Conservation (phyloP, 2,888 invertebrate species). For the Panopea generosa region DNA sequence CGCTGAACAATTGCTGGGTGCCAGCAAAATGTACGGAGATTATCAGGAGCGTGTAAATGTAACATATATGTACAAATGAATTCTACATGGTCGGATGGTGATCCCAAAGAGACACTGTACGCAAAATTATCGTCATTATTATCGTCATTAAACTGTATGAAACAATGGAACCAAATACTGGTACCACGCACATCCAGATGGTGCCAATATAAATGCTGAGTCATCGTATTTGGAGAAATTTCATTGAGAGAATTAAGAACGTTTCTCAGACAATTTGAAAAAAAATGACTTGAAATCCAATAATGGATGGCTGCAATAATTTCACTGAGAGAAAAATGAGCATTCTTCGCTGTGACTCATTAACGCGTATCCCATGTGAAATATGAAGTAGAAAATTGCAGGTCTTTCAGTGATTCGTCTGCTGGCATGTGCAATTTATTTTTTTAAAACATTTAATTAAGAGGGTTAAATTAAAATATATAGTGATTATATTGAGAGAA, state of each 20-base stretch:
- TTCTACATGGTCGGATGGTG: no score
- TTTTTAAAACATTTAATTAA: conserved; percentile 13
- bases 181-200: no score
- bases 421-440: conserved; percentile 42
- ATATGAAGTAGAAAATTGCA: conserved; percentile 31
- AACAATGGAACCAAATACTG: no score
- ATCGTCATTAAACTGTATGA: no score
- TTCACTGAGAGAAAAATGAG: conserved; percentile 22
- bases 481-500: no score
- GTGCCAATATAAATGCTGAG: neutral
- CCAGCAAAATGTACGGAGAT: no score
- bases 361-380: conserved; percentile 15
- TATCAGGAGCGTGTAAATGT: no score
- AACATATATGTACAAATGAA: no score
- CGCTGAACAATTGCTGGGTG: no score
- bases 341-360: conserved; percentile 49
- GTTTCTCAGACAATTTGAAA: neutral
- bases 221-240: conserved; percentile 1
- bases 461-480: no score
- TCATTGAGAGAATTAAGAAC: neutral
- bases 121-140: no score
- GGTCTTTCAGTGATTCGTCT: conserved; percentile 39
- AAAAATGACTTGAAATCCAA: neutral
- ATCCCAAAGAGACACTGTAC: no score
- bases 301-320: neutral